A percentile compares a stretch with the other conserved stretches of the same genome.
Evolutionary conservation across 2,113 vertebrate genomes (phyloP).

Genomic region (Garra rufa): DNA sequence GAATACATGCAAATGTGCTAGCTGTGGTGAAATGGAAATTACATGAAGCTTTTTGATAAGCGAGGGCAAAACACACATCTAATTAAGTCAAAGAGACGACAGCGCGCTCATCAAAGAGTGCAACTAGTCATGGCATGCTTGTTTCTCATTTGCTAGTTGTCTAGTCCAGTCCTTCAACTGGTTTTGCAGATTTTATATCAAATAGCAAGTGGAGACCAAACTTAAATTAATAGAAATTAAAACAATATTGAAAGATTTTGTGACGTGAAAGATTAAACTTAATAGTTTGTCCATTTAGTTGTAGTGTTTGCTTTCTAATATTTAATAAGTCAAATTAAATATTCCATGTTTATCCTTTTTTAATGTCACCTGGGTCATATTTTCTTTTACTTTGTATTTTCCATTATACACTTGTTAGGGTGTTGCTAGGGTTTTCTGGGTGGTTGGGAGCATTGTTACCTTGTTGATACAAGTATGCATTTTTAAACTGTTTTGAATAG

Average conservation of each 20-base stretch:
- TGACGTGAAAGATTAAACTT: neutral
- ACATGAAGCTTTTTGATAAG: slow-evolving; percentile 64
- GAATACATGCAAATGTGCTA: slow-evolving; percentile 62
- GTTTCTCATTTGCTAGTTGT: slow-evolving; percentile 32
- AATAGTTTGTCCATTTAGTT: neutral
- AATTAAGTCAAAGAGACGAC: slow-evolving; percentile 58
- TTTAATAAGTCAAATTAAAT: too few relatives aligned
- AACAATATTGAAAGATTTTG: neutral
- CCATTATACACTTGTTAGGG: too few relatives aligned
- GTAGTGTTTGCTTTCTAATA: neutral
- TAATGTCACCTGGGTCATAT: neutral
- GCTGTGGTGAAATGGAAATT: slow-evolving; percentile 58
- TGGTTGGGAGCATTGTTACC: too few relatives aligned
- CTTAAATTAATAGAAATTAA: neutral
- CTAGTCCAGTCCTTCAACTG: neutral
- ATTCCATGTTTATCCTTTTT: too few relatives aligned
- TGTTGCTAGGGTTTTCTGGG: too few relatives aligned
- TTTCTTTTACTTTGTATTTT: neutral
- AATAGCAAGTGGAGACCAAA: neutral
- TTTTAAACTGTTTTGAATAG: too few relatives aligned
- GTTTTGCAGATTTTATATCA: neutral
- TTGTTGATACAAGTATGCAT: too few relatives aligned
- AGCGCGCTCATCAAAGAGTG: slow-evolving; percentile 13
- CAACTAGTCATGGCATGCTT: neutral
- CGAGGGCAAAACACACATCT: slow-evolving; percentile 67